Conservation (phyloP, 1,140 invertebrate genomes). For the Helicorthomorpha holstii region DNA sequence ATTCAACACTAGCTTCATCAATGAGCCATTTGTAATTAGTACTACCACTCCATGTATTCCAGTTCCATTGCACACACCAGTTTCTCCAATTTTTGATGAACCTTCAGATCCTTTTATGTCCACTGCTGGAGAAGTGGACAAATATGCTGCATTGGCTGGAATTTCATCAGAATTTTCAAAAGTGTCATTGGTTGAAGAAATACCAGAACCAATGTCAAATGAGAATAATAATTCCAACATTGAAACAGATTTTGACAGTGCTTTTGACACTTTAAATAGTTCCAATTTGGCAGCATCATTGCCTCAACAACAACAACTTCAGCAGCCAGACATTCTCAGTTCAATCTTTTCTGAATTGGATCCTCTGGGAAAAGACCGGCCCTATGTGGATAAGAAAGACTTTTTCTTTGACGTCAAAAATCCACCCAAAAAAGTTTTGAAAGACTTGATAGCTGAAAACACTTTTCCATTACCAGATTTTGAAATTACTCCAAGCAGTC, state of each 20-base stretch:
- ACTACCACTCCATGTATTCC: neutral
- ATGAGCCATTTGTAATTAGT: no score
- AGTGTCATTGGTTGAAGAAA: neutral
- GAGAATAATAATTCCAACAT: neutral
- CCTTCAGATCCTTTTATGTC: neutral
- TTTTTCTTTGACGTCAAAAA: slow-evolving; percentile 88
- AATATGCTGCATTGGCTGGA: neutral
- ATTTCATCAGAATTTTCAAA: neutral
- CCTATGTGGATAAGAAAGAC: slow-evolving; percentile 84
- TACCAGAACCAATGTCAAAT: neutral
- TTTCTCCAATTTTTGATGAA: no score
- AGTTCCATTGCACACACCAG: neutral
- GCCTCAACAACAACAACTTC: neutral
- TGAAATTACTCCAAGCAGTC: neutral
- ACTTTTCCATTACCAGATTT: neutral
- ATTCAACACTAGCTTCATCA: neutral
- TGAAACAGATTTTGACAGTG: neutral
- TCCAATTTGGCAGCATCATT: no score
- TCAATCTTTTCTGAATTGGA: slow-evolving; percentile 60
- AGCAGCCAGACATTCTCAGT: neutral
- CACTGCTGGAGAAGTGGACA: neutral
- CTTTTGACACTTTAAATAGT: no score
- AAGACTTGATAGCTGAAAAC: slow-evolving; percentile 43
- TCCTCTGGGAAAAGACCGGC: slow-evolving; percentile 40
- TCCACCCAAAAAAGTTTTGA: slow-evolving; percentile 73